phyloP scores from a whole-genome alignment of 2,888 invertebrate species.

The Brachycybe producta region DNA sequence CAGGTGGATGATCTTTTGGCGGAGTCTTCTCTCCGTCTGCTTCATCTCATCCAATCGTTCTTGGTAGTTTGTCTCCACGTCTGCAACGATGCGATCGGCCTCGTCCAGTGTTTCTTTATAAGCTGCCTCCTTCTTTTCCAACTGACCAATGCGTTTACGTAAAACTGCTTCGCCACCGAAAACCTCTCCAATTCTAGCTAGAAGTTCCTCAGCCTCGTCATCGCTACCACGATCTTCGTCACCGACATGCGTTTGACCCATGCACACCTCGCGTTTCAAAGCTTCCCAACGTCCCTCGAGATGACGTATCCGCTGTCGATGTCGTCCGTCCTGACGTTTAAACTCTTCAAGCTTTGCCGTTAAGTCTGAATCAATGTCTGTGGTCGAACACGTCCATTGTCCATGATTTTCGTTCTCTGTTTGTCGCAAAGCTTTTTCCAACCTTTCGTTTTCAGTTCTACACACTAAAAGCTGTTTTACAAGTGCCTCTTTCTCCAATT shows the following conservation, averaged over 20 bases:
- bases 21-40: conserved; percentile 39
- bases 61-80: conserved; percentile 23
- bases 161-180: conserved; percentile 50
- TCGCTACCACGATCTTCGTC: too few relatives aligned
- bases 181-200: too few relatives aligned
- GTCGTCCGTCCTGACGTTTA: too few relatives aligned
- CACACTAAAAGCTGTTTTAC: not conserved
- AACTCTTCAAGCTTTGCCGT: too few relatives aligned
- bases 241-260: too few relatives aligned
- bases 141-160: conserved; percentile 46
- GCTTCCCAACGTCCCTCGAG: too few relatives aligned
- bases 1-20: conserved; percentile 41
- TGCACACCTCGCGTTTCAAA: too few relatives aligned
- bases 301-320: too few relatives aligned
- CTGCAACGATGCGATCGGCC: conserved; percentile 25
- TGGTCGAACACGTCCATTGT: too few relatives aligned
- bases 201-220: conserved; percentile 29
- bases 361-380: too few relatives aligned
- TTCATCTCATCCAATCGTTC: conserved; percentile 23
- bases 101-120: conserved; percentile 25
- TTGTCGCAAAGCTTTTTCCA: not conserved
- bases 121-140: conserved; percentile 50
- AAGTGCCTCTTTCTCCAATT: not conserved
- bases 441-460: too few relatives aligned
- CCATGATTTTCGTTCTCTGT: not conserved